A percentile compares a stretch with the other conserved stretches of the same genome.
Evolutionary conservation across 2,888 invertebrate species (phyloP).

Genomic region (Colletes collaris): DNA sequence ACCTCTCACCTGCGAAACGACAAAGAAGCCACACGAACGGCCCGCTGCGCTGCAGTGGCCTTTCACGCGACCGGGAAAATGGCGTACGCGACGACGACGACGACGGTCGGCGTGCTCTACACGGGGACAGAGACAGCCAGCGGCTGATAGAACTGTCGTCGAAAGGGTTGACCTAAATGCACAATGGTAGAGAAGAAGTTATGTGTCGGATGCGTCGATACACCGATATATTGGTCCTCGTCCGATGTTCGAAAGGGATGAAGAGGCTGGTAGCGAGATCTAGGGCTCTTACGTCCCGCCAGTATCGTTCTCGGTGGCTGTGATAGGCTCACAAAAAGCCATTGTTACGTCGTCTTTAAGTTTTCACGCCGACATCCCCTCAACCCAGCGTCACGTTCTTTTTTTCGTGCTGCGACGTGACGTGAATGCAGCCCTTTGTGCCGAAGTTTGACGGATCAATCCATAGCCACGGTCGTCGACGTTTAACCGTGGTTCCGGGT

Average conservation of each 20-base stretch:
- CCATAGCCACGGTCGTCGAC: constrained; percentile 44
- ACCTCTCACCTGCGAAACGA: constrained; percentile 53
- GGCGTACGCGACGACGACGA: constrained; percentile 4
- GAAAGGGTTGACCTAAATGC: constrained; percentile 66
- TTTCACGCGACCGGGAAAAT: constrained; percentile 46
- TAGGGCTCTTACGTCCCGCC: constrained; percentile 65
- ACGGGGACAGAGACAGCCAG: neutral
- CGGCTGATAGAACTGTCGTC: constrained; percentile 29
- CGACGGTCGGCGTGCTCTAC: neutral
- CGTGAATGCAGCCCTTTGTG: constrained; percentile 69
- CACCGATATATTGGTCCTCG: constrained; percentile 49
- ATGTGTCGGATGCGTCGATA: constrained; percentile 55
- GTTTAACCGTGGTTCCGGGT: constrained; percentile 55
- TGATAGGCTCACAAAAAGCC: constrained; percentile 71
- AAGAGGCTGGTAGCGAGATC: constrained; percentile 45
- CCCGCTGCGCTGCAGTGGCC: constrained; percentile 35
- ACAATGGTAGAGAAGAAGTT: constrained; percentile 61
- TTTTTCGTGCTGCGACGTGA: constrained; percentile 46
- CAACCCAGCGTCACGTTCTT: constrained; percentile 3
- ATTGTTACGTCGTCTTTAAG: constrained; percentile 75
- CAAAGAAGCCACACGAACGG: constrained; percentile 59
- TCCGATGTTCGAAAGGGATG: constrained; percentile 40
- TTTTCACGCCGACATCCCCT: constrained; percentile 63
- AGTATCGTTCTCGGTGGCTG: constrained; percentile 64
- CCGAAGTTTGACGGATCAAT: constrained; percentile 72